Evolutionary conservation across 2,888 invertebrate species (phyloP).

Genomic region (Prosopocoilus inquinatus): DNA sequence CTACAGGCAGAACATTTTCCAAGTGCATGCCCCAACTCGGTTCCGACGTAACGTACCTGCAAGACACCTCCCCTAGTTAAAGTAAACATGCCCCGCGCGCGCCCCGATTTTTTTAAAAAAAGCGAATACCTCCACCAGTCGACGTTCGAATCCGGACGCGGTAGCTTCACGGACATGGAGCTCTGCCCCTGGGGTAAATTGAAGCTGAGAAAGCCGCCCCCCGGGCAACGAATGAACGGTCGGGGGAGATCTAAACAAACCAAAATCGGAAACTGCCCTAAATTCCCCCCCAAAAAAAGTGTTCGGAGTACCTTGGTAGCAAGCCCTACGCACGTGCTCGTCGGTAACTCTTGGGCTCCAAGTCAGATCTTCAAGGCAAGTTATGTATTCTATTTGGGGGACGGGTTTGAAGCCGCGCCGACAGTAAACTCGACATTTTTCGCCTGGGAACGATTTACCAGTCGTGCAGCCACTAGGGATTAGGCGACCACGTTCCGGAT

Average conservation of each 20-base stretch:
- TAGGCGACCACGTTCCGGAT: conserved; percentile 54
- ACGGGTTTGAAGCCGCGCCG: conserved; percentile 50
- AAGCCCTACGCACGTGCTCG: conserved; percentile 29
- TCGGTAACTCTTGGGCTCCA: conserved; percentile 36
- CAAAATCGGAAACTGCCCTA: background rate
- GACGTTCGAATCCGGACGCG: conserved; percentile 62
- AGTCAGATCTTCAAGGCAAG: conserved; percentile 35
- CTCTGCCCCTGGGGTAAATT: conserved; percentile 54
- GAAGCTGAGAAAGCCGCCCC: conserved; percentile 55
- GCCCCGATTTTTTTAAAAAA: too few relatives aligned
- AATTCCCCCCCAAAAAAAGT: too few relatives aligned
- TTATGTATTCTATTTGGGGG: conserved; percentile 29
- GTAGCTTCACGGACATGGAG: conserved; percentile 53
- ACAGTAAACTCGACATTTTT: conserved; percentile 54
- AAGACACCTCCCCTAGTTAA: conserved; percentile 22
- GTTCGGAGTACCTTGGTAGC: conserved; percentile 35
- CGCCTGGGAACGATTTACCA: conserved; percentile 51
- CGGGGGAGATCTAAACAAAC: conserved; percentile 45
- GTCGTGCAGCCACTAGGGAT: conserved; percentile 54
- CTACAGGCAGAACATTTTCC: conserved; percentile 58
- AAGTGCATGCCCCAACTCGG: conserved; percentile 64
- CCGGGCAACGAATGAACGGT: conserved; percentile 65
- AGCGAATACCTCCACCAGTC: conserved; percentile 58
- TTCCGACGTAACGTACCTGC: conserved; percentile 58
- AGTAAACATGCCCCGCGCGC: background rate